Percentiles rank a stretch among this genome's conserved stretches.
phyloP scores from a whole-genome alignment of 2,113 vertebrate species.

The Grammomys dolichurus region DNA sequence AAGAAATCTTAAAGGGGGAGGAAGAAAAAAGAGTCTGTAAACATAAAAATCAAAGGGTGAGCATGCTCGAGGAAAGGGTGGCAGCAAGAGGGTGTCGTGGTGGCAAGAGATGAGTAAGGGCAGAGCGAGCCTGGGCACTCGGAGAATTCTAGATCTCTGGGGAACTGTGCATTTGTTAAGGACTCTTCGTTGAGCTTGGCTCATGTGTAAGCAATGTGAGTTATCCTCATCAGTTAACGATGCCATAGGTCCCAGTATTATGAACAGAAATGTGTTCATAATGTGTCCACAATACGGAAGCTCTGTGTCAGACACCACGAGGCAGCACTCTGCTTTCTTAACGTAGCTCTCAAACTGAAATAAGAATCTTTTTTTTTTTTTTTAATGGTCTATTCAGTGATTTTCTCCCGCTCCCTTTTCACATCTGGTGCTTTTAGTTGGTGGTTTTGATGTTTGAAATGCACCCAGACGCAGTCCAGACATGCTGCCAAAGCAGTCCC shows the following conservation, averaged over 20 bases:
- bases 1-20: background rate
- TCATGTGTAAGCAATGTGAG: background rate
- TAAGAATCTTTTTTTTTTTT: background rate
- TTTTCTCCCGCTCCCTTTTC: too few relatives aligned
- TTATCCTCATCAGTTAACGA: background rate
- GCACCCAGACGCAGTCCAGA: background rate
- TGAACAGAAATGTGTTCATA: background rate
- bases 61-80: background rate
- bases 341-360: background rate
- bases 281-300: background rate
- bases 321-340: background rate
- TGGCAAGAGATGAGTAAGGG: background rate
- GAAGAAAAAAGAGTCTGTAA: background rate
- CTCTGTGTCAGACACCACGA: background rate
- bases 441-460: background rate
- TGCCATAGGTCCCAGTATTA: background rate
- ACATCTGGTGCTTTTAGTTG: background rate
- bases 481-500: background rate
- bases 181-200: background rate
- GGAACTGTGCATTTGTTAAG: background rate
- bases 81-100: background rate
- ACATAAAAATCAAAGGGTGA: background rate
- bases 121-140: background rate
- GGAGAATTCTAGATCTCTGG: too few relatives aligned
- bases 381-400: background rate